Base-by-base conservation (phyloP, 2,888 invertebrate species). In the Poecilobothrus nobilitatus region DNA sequence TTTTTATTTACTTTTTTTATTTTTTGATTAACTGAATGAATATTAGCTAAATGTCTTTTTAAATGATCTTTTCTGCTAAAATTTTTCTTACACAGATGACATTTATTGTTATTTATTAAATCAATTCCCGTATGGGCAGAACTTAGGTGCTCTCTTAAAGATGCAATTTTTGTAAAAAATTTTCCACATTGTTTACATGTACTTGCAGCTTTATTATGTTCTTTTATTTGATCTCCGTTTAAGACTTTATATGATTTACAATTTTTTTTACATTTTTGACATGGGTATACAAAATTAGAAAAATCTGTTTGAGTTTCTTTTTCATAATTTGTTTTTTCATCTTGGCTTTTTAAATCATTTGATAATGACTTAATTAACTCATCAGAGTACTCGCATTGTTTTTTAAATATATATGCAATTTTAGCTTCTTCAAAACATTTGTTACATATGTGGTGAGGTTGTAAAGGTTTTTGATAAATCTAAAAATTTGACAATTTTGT, bases 11-110 rank as follows among this genome's bases (percentile, higher is more conserved):
- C 27, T 27, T 27, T 15, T 15, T 63, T 22, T 69, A 67, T 68
- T 64, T 37, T 65, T 21, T 67, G 63, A 68, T 74, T 74, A 68
- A 1, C 34, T 37, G 78, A 78, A 74, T 86, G 85, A 1, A 83
- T 73, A n/a, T 71, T 80, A 3, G 78, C 75, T 76, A 83, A 76
- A 73, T 86, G 86, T 2, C 85, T 78, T 68, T 80, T 79, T 65
- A 85, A 73, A 73, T 84, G 84, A 71, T 83, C 82, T 1, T 79
- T 76, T 0, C 84, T 77, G 5, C 80, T 77, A 74, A 85, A 86
- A 20, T 78, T 77, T 71, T 83, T 83, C 15, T 78, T 76, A 72
- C 86, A 86, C 6, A 81, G 73, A 63, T 74, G 75, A 73, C 85
- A 85, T 65, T 74, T 71, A 41, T 72, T 70, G 15, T 70, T 68